These are phyloP conservation scores for Zaprionus camerounensis DNA, from an alignment of 1,140 invertebrate genomes.

Conservation along the genomic window DNA sequence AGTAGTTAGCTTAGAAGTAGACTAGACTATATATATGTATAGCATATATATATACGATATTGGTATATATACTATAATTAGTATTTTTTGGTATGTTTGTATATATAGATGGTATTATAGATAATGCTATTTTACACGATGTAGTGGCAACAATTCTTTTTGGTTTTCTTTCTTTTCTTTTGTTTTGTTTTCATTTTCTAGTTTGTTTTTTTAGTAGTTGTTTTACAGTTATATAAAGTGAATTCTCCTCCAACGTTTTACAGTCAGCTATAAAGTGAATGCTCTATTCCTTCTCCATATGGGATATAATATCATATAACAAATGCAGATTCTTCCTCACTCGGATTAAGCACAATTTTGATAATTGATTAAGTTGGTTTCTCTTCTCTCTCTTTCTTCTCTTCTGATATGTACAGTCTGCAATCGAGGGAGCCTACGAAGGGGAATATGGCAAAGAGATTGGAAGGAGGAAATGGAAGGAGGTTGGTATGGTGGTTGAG, in stretches of 20 bases:
- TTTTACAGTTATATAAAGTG: conserved; percentile 1
- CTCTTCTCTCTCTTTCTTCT: not conserved
- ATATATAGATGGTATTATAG: conserved; percentile 47
- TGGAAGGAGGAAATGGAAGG: not conserved
- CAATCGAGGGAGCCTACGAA: conserved; percentile 19
- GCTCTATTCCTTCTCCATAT: not conserved
- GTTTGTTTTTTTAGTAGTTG: not conserved
- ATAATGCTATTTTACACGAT: conserved; percentile 51
- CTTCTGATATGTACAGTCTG: conserved; percentile 69
- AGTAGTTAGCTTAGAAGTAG: conserved; percentile 10
- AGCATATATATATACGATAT: conserved; percentile 10
- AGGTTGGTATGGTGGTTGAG: not conserved
- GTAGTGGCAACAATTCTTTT: conserved; percentile 49
- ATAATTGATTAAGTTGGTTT: conserved; percentile 15
- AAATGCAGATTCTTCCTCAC: not conserved
- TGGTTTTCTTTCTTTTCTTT: conserved; percentile 19
- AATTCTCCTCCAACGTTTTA: not conserved
- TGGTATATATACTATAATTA: conserved; percentile 16
- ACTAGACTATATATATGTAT: not conserved
- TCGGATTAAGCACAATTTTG: conserved; percentile 20
- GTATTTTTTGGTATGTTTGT: conserved; percentile 16
- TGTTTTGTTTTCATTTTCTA: not conserved
- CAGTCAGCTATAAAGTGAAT: conserved; percentile 6
- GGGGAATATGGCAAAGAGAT: not conserved
- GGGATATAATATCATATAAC: not conserved